Evolutionary conservation across 2,113 vertebrate species (phyloP).

Genomic region (Caranx melampygus): DNA sequence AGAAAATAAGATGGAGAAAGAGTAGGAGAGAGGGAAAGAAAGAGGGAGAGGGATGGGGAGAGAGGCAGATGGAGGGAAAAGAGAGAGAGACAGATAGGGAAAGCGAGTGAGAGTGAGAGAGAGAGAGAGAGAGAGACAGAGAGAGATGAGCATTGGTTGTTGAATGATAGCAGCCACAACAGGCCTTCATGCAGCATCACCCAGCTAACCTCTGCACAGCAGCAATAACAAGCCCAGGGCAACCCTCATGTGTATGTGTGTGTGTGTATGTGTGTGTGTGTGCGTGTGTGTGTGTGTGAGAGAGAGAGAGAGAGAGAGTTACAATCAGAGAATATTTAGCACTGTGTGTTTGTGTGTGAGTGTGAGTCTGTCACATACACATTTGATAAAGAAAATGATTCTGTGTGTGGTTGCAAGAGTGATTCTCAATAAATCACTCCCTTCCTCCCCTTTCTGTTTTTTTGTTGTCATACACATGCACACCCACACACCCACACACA

Average conservation of each 20-base stretch:
- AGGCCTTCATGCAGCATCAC: slow-evolving; percentile 62
- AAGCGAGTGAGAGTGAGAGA: background rate
- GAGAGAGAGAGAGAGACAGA: slow-evolving; percentile 26
- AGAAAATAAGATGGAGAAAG: slow-evolving; percentile 60
- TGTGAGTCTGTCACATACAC: slow-evolving; percentile 12
- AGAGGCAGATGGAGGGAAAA: background rate
- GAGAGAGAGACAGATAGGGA: slow-evolving; percentile 17
- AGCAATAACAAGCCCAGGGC: slow-evolving; percentile 49
- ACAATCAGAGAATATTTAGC: no score
- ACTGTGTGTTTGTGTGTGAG: slow-evolving; percentile 8
- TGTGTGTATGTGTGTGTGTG: slow-evolving; percentile 23
- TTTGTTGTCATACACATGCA: slow-evolving; percentile 22
- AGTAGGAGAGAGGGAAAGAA: slow-evolving; percentile 29
- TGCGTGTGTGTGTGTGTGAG: background rate
- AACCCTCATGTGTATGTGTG: background rate
- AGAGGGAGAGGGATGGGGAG: slow-evolving; percentile 6
- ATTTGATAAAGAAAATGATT: slow-evolving; percentile 46
- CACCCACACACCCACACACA: slow-evolving; percentile 43
- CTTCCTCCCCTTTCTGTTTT: slow-evolving; percentile 21
- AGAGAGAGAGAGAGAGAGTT: no score
- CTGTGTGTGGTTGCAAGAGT: slow-evolving; percentile 5
- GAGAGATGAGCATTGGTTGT: slow-evolving; percentile 53
- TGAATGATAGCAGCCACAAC: slow-evolving; percentile 69
- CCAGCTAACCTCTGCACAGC: slow-evolving; percentile 72
- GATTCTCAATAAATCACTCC: slow-evolving; percentile 59